Percentiles rank a stretch among this genome's conserved stretches.
Evolutionary conservation across 2,113 vertebrate genomes (phyloP).

Genomic region (Neotragus pygmaeus): DNA sequence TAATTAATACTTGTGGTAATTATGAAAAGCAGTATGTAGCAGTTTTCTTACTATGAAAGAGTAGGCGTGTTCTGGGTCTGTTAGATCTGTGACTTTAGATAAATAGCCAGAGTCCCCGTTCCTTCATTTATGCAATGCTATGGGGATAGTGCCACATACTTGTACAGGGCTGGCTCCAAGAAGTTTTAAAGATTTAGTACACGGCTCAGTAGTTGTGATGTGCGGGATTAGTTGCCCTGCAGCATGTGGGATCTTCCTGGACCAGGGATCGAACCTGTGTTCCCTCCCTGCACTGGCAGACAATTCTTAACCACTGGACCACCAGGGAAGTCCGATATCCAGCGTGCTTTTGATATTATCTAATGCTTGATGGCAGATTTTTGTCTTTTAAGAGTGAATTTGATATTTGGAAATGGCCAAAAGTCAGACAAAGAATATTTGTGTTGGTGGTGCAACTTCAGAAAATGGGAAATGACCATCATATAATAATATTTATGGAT

Average conservation of each 20-base stretch:
- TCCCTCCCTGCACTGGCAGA: neutral
- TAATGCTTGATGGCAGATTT: neutral
- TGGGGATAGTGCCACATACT: neutral
- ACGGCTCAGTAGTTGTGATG: neutral
- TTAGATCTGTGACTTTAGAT: neutral
- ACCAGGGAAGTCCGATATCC: neutral
- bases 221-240: neutral
- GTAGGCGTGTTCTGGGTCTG: neutral
- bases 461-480: neutral
- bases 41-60: neutral
- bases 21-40: neutral
- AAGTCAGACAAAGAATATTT: neutral
- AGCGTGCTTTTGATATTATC: neutral
- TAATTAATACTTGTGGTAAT: neutral
- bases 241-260: neutral
- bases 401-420: constrained; percentile 7
- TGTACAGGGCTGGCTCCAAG: neutral
- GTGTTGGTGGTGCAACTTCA: neutral
- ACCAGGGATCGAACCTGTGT: neutral
- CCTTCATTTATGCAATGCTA: neutral
- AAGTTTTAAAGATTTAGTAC: neutral
- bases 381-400: neutral
- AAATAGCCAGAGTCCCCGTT: neutral
- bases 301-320: neutral
- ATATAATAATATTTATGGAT: neutral